Evolutionary conservation across 92 coral and sea anemone genomes (phyloP).

Genomic region (Epizoanthus ramosus): DNA sequence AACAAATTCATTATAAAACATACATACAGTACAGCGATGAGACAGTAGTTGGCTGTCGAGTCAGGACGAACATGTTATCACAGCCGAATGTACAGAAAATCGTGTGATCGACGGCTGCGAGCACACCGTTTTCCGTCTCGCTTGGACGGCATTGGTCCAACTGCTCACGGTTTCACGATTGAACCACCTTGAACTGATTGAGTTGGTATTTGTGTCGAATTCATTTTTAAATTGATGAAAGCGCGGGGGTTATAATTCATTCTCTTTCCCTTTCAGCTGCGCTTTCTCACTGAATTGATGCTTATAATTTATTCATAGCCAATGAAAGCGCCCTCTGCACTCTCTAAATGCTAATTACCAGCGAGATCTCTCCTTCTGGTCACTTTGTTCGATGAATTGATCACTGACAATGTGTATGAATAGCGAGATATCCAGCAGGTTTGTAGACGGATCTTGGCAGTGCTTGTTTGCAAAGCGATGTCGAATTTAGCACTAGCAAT

Average conservation of each 20-base stretch:
- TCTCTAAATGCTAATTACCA: constrained; percentile 88
- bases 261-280: constrained; percentile 56
- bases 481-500: not conserved
- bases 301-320: constrained; percentile 90
- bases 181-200: constrained; percentile 16
- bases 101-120: not conserved
- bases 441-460: not conserved
- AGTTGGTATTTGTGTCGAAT: constrained; percentile 33
- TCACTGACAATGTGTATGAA: constrained; percentile 10
- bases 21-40: not conserved
- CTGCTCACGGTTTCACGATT: constrained; percentile 6
- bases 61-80: not conserved
- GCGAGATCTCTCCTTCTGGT: constrained; percentile 21
- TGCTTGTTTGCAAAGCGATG: not conserved
- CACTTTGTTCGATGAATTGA: constrained; percentile 24
- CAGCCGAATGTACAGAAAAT: constrained; percentile 9
- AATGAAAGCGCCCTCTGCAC: constrained; percentile 56
- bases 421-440: constrained; percentile 9
- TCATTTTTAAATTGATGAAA: constrained; percentile 44
- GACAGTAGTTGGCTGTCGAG: not conserved
- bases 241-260: constrained; percentile 46
- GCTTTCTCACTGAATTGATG: constrained; percentile 49
- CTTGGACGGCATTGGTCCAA: not conserved
- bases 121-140: not conserved
- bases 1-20: constrained; percentile 1